Percentiles rank a stretch among this genome's conserved stretches.
These are phyloP conservation scores for Pipra filicauda DNA, from an alignment of 2,113 vertebrate species.

Conservation along the genomic window DNA sequence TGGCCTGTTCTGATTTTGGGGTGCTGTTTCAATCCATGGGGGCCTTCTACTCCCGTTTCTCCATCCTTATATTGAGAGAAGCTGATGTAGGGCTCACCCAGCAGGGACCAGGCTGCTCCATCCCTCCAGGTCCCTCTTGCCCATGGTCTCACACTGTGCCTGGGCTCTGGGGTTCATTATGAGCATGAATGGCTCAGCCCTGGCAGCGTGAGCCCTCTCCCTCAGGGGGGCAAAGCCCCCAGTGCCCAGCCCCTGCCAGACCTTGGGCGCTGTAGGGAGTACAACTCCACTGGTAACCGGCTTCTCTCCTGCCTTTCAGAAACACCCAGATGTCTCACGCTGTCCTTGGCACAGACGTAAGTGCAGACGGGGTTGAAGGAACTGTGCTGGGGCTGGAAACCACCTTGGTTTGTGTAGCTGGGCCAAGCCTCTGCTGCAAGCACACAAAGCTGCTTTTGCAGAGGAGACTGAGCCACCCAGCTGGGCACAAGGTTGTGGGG, in stretches of 20 bases:
- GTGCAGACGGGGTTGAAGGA: not conserved
- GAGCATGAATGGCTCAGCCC: not conserved
- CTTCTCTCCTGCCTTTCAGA: slow-evolving; percentile 75
- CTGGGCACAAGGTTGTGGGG: not conserved
- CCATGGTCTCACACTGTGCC: rapidly evolving
- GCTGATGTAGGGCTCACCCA: not conserved
- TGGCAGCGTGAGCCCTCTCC: not conserved
- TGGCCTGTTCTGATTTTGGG: not conserved
- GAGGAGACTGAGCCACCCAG: not conserved
- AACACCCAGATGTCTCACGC: slow-evolving; percentile 71
- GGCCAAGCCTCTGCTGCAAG: not conserved
- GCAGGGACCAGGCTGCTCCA: not conserved
- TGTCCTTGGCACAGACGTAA: slow-evolving; percentile 81
- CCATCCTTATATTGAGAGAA: rapidly evolving
- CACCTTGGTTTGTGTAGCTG: not conserved
- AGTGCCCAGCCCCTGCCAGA: not conserved
- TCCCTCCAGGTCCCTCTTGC: not conserved
- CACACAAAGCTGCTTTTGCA: not conserved
- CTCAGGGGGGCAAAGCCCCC: not conserved
- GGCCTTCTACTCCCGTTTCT: not conserved
- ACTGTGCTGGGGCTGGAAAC: not conserved
- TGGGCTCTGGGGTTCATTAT: not conserved
- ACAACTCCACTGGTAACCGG: slow-evolving; percentile 26
- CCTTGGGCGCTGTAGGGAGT: not conserved
- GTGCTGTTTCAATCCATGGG: not conserved